Percentiles rank a stretch among this genome's conserved stretches.
These are phyloP conservation scores for Callinectes sapidus DNA, from an alignment of 2,888 invertebrate species.

Conservation along the genomic window DNA sequence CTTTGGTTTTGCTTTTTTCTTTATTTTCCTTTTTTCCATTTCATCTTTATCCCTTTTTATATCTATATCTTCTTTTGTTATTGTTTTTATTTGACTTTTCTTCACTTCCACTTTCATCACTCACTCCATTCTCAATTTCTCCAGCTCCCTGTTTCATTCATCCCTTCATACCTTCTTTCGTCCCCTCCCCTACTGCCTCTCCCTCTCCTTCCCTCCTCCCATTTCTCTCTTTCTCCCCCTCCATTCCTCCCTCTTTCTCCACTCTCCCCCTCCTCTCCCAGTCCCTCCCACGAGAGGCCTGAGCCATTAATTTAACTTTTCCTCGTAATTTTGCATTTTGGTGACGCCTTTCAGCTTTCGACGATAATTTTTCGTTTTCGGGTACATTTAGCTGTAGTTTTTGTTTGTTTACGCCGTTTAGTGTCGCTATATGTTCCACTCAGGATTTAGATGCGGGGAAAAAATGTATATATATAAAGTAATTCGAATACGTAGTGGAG, in stretches of 20 bases:
- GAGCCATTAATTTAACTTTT: conserved; percentile 60
- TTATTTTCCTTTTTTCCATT: conserved; percentile 12
- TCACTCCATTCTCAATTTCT: neutral
- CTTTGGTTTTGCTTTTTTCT: neutral
- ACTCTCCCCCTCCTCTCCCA: neutral
- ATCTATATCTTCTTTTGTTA: neutral
- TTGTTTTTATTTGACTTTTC: neutral
- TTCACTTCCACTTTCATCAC: neutral
- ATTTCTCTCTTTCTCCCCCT: neutral
- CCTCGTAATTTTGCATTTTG: conserved; percentile 53
- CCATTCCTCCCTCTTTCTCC: neutral
- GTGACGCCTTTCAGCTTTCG: conserved; percentile 59
- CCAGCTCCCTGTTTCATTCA: neutral
- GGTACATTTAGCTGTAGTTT: conserved; percentile 50
- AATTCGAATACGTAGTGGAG: conserved; percentile 13
- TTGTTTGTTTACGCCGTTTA: conserved; percentile 42
- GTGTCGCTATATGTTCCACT: conserved; percentile 44
- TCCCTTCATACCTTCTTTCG: neutral
- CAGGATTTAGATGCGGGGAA: neutral
- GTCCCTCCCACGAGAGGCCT: conserved; percentile 20
- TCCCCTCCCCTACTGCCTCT: neutral
- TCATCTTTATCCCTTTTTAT: neutral
- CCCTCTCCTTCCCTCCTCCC: neutral
- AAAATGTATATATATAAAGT: conserved; percentile 29
- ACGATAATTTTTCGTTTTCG: conserved; percentile 50